Evolutionary conservation across 2,113 vertebrate genomes (phyloP), one percentile per base, ranked within the genome.

Genomic region (Ctenodactylus gundi): DNA sequence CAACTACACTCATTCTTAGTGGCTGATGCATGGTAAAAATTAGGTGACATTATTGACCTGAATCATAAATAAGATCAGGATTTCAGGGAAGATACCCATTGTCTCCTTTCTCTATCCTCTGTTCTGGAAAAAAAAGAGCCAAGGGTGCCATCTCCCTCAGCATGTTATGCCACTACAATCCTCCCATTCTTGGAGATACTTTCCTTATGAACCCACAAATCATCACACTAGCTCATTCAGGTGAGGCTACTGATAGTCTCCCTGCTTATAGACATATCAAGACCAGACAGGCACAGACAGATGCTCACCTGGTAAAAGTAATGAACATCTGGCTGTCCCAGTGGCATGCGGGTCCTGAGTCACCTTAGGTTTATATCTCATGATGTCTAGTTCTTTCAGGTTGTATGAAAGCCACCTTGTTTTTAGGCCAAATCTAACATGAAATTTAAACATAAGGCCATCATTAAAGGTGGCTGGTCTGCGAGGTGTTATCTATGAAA

Each of bases 391-490:
- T n/a, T 85, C 83, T 94, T 96, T 93, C 41, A 31, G 76, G 70
- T 83, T 86, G 39, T 41, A 21, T 4, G 73, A 67, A 85, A 75
- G n/a, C n/a, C 13, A n/a, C 39, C 21, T 55, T 94, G 13, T 93
- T 73, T 93, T 73, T n/a, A 92, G 41, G 60, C 29, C 60, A 80
- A 78, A 49, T 60, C 39, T 65, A 82, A 31, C 49, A 87, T 91
- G 90, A 93, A 60, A 82, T 68, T 68, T 87, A 94, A 96, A 88
- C 15, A n/a, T 84, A 91, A 95, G 90, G 67, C 68, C 10, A 51
- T 92, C 57, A 88, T 75, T 95, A 92, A 85, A 78, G 81, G 90
- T 88, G 29, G 84, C 85, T 87, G 78, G 81, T 73, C 34, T 65
- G n/a, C 11, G 89, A 97, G 70, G 72, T 75, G 49, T 77, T 58